Evolutionary conservation across 37 sponge, comb jelly and placozoan species (phyloP).

Genomic region (Oopsacas minuta): DNA sequence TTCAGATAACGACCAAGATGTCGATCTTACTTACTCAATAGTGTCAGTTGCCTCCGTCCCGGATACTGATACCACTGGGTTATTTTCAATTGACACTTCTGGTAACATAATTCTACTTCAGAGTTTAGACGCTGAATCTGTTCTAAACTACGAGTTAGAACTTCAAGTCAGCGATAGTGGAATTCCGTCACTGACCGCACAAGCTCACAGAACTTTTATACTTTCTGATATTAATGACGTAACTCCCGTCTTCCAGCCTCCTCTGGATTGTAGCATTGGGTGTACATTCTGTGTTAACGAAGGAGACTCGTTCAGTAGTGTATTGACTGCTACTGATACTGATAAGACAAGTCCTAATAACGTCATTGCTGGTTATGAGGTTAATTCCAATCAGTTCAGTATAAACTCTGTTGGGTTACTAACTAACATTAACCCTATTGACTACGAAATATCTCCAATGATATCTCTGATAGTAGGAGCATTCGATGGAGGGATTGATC

Average conservation of each 20-base stretch:
- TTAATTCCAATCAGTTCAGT: not conserved
- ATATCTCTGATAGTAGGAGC: not conserved
- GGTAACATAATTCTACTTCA: not conserved
- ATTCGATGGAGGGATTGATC: not conserved
- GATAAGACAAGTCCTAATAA: not conserved
- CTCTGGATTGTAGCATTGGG: not conserved
- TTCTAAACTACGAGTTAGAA: not conserved
- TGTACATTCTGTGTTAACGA: not conserved
- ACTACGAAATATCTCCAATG: not conserved
- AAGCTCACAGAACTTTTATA: not conserved
- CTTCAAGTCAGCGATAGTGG: constrained; percentile 1
- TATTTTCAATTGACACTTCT: not conserved
- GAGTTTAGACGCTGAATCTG: not conserved
- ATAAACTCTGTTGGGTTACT: not conserved
- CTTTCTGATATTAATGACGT: not conserved
- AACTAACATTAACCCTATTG: not conserved
- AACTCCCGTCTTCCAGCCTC: not conserved
- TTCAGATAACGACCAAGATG: not conserved
- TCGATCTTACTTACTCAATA: not conserved
- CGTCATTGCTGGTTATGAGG: not conserved
- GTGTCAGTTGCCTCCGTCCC: not conserved
- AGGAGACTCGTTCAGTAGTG: not conserved
- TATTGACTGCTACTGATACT: not conserved
- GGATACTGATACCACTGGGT: not conserved
- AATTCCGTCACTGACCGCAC: not conserved